phyloP scores from a whole-genome alignment of 2,797 vertebrate genomes.

The Muscicapa striata region DNA sequence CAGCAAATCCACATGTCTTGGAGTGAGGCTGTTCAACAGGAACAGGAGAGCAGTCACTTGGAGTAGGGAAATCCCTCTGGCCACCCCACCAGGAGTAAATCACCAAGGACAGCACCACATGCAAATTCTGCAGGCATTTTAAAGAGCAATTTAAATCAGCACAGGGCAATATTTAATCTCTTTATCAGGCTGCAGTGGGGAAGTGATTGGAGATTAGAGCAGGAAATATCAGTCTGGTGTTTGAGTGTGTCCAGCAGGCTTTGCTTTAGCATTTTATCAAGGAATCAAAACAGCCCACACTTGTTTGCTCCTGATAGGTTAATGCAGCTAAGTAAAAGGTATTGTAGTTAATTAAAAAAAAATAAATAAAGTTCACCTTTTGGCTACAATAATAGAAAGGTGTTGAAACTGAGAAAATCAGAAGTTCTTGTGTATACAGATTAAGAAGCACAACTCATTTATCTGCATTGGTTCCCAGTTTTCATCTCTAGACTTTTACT shows the following conservation, averaged over 20 bases:
- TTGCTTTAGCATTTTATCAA: neutral
- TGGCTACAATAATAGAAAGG: neutral
- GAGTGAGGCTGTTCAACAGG: neutral
- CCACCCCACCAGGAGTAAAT: neutral
- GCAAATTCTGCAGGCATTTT: neutral
- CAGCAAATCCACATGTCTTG: neutral
- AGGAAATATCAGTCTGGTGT: neutral
- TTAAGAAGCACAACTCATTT: neutral
- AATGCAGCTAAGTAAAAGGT: neutral
- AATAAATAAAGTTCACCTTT: neutral
- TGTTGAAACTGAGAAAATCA: neutral
- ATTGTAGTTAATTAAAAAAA: neutral
- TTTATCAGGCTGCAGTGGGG: conserved; percentile 7
- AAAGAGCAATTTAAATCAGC: conserved; percentile 6
- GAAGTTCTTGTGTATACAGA: neutral
- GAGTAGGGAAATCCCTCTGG: neutral
- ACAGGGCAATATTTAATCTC: conserved; percentile 4
- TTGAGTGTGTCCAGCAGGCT: neutral
- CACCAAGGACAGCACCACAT: neutral
- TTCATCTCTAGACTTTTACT: neutral
- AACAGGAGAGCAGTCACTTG: neutral
- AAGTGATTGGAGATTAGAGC: neutral
- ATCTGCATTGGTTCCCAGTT: neutral
- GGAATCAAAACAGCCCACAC: neutral
- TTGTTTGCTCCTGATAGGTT: neutral